Conservation (phyloP, 2,113 vertebrate genomes). For the Ochotona princeps region DNA sequence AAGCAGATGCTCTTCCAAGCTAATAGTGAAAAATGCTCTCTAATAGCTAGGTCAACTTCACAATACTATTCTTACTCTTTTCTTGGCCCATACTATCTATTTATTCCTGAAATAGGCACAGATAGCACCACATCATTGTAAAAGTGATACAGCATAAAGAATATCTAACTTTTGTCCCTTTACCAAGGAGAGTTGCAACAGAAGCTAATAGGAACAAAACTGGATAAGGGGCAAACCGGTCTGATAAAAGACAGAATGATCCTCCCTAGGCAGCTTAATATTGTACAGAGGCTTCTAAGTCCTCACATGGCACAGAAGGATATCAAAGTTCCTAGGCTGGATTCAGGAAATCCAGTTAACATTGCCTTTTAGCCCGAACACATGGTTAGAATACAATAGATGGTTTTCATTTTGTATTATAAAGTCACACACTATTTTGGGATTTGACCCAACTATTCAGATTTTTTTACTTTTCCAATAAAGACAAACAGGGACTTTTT, state of each 20-base stretch:
- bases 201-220: conserved; percentile 80
- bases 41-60: conserved; percentile 82
- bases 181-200: conserved; percentile 77
- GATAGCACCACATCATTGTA: conserved; percentile 72
- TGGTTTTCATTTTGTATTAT: conserved; percentile 53
- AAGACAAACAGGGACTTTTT: conserved; percentile 1
- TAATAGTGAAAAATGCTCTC: conserved; percentile 78
- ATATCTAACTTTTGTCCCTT: conserved; percentile 68
- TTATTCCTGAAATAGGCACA: conserved; percentile 79
- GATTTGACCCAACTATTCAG: conserved; percentile 55
- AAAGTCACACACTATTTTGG: conserved; percentile 43
- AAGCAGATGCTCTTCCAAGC: conserved; percentile 77
- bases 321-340: conserved; percentile 63
- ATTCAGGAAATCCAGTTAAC: conserved; percentile 74
- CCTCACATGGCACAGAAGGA: conserved; percentile 31
- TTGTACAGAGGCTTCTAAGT: conserved; percentile 59
- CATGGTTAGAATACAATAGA: conserved; percentile 77
- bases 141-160: conserved; percentile 75
- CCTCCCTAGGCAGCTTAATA: conserved; percentile 44
- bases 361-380: conserved; percentile 61
- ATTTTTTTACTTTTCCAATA: conserved; percentile 5
- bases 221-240: conserved; percentile 75
- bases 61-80: conserved; percentile 81
- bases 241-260: conserved; percentile 65
- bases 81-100: conserved; percentile 79